Evolutionary conservation across 2,113 vertebrate species (phyloP).

Genomic region (Mesoclemmys tuberculata): DNA sequence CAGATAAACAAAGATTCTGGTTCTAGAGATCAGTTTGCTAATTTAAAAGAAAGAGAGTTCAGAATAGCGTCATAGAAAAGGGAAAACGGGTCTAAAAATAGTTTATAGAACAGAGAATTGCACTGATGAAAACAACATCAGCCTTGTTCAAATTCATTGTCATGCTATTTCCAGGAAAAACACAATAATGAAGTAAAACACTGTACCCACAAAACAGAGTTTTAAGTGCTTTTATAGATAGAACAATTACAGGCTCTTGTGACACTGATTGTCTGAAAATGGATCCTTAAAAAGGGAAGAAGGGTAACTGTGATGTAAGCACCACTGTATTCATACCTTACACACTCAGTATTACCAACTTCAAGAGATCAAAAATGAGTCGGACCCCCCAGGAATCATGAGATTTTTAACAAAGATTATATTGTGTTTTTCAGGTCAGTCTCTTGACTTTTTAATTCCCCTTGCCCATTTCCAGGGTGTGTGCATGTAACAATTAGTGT

Average conservation of each 20-base stretch:
- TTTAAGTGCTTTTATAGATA: conserved; percentile 18
- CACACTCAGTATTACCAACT: not conserved
- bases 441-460: not conserved
- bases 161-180: conserved; percentile 39
- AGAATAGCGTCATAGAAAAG: not conserved
- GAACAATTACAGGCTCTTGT: conserved; percentile 39
- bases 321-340: not conserved
- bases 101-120: not conserved
- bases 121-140: not conserved
- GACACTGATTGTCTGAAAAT: conserved; percentile 45
- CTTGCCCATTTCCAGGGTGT: not conserved
- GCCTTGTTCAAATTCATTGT: not conserved
- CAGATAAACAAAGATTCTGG: not conserved
- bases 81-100: not conserved
- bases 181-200: conserved; percentile 34
- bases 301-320: conserved; percentile 16
- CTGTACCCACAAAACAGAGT: conserved; percentile 27
- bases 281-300: conserved; percentile 13
- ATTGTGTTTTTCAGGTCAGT: not conserved
- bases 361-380: not conserved
- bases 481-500: not conserved
- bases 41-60: not conserved
- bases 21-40: not conserved
- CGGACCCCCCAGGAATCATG: not conserved
- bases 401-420: not conserved